Evolutionary conservation across 1,140 invertebrate species (phyloP).

Genomic region (Drosophila ambigua): DNA sequence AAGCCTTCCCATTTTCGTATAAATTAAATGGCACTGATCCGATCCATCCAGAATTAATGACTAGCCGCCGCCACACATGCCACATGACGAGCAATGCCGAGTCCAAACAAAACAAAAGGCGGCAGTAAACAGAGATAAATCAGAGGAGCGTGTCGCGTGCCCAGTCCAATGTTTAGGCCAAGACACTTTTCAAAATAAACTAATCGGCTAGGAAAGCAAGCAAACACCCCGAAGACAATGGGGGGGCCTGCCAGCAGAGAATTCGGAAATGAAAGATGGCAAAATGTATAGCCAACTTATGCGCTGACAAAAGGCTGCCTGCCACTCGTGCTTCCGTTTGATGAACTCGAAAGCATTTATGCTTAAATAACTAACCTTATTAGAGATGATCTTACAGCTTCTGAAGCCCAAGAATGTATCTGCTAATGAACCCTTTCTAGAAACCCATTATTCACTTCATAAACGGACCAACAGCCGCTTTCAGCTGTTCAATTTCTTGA

Average conservation of each 20-base stretch:
- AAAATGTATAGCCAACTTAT: conserved; percentile 61
- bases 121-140: conserved; percentile 64
- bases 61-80: neutral
- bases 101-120: conserved; percentile 21
- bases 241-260: conserved; percentile 10
- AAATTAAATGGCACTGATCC: conserved; percentile 35
- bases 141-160: conserved; percentile 63
- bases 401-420: no score
- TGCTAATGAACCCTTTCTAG: no score
- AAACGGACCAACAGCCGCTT: conserved; percentile 19
- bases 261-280: conserved; percentile 42
- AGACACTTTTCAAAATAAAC: conserved; percentile 33
- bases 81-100: neutral
- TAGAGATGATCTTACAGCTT: no score
- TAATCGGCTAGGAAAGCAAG: conserved; percentile 10
- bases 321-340: no score
- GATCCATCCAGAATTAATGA: conserved; percentile 39
- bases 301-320: conserved; percentile 2
- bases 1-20: conserved; percentile 30
- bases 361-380: conserved; percentile 4
- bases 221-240: conserved; percentile 35
- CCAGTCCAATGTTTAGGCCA: conserved; percentile 31
- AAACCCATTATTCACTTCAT: conserved; percentile 6
- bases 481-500: conserved; percentile 57
- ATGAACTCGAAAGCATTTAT: neutral